Evolutionary conservation across 2,888 invertebrate species (phyloP).

Genomic region (Phoronis australis): DNA sequence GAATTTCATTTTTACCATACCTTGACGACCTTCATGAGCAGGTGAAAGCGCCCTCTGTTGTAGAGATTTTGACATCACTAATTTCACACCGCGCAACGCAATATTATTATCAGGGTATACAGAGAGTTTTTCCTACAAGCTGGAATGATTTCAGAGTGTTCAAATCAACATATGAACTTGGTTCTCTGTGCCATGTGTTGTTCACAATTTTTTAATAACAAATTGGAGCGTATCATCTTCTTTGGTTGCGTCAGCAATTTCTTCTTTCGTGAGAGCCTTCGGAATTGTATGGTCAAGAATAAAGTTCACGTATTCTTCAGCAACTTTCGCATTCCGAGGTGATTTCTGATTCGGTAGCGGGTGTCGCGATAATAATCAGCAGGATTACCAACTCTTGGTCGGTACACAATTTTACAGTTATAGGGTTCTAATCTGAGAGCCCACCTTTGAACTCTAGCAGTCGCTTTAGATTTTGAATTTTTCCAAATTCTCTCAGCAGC

Average conservation of each 20-base stretch:
- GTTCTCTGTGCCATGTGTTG: not conserved
- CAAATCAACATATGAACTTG: not conserved
- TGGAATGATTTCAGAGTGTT: not conserved
- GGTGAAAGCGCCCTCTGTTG: constrained; percentile 8
- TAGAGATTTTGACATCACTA: no score
- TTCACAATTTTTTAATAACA: constrained; percentile 1
- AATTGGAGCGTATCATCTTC: constrained; percentile 15
- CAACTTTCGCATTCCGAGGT: constrained; percentile 12
- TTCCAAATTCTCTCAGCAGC: constrained; percentile 18
- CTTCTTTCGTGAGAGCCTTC: constrained; percentile 20
- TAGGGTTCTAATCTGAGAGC: constrained; percentile 20
- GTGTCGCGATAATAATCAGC: constrained; percentile 23
- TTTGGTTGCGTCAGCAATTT: no score
- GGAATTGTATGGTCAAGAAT: constrained; percentile 13
- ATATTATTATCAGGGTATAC: not conserved
- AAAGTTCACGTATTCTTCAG: constrained; percentile 23
- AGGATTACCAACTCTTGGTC: constrained; percentile 21
- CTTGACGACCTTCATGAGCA: constrained; percentile 21
- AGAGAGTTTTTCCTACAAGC: constrained; percentile 4
- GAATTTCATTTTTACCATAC: constrained; percentile 16
- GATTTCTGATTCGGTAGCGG: not conserved
- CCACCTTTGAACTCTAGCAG: constrained; percentile 22
- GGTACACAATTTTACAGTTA: constrained; percentile 16
- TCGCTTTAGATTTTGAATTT: constrained; percentile 13
- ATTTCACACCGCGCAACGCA: constrained; percentile 1